These are phyloP conservation scores for Drosophila antonietae DNA, from an alignment of 2,888 invertebrate species.

Conservation along the genomic window DNA sequence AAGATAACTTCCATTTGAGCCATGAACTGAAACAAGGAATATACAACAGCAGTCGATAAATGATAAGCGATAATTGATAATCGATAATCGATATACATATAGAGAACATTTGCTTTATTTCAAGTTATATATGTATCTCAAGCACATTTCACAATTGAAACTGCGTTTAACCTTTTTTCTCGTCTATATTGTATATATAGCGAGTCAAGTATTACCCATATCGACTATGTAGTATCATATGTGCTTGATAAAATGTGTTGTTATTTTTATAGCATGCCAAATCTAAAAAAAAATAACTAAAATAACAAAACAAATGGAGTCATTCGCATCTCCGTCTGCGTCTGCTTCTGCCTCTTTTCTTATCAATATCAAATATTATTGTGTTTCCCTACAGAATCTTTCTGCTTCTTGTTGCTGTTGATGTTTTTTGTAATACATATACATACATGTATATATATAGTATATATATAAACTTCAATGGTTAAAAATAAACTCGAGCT, in stretches of 20 bases:
- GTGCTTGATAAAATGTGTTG: constrained; percentile 7
- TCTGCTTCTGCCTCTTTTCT: constrained; percentile 15
- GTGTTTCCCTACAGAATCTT: constrained; percentile 52
- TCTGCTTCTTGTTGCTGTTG: constrained; percentile 40
- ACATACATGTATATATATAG: not conserved
- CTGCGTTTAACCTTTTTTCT: not conserved
- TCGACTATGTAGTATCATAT: too few species aligned
- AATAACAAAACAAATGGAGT: constrained; percentile 6
- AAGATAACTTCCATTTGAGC: too few species aligned
- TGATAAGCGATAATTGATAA: too few species aligned
- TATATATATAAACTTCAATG: constrained; percentile 78
- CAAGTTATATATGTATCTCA: too few species aligned
- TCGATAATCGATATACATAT: too few species aligned
- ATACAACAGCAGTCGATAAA: too few species aligned
- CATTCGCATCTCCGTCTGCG: constrained; percentile 2
- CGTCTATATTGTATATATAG: not conserved
- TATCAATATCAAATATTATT: constrained; percentile 76
- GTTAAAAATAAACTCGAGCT: constrained; percentile 73
- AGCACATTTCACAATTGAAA: too few species aligned
- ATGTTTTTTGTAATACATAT: constrained; percentile 59
- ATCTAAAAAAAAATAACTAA: constrained; percentile 7
- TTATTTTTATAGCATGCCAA: constrained; percentile 9
- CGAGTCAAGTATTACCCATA: not conserved
- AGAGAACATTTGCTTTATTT: too few species aligned
- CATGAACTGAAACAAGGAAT: too few species aligned